phyloP scores from a whole-genome alignment of 2,888 invertebrate species.

The Caenorhabditis becei region DNA sequence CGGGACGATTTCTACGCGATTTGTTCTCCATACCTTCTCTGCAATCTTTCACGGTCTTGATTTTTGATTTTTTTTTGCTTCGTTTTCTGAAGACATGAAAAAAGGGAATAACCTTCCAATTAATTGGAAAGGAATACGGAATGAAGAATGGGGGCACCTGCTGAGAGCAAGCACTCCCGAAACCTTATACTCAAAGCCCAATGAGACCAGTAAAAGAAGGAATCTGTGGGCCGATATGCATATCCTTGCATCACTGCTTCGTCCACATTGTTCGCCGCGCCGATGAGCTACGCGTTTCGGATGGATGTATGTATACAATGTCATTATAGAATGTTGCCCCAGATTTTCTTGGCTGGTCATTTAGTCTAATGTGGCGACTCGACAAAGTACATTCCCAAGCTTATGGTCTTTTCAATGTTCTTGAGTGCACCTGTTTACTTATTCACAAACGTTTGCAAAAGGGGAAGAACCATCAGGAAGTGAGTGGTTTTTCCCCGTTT shows the following conservation, averaged over 20 bases:
- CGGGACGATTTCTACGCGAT: conserved; percentile 29
- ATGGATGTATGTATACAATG: conserved; percentile 50
- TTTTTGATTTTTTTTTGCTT: conserved; percentile 38
- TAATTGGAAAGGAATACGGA: conserved; percentile 53
- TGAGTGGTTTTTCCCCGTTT: conserved; percentile 3
- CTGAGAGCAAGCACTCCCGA: conserved; percentile 23
- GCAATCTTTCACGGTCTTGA: conserved; percentile 23
- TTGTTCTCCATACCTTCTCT: conserved; percentile 36
- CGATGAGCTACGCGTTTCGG: conserved; percentile 19
- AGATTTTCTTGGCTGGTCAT: conserved; percentile 19
- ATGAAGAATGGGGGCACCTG: conserved; percentile 31
- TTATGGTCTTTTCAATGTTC: conserved; percentile 11
- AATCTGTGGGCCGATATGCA: conserved; percentile 41
- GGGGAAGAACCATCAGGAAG: conserved; percentile 23
- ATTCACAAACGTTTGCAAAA: conserved; percentile 29
- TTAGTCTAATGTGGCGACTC: conserved; percentile 20
- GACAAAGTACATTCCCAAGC: conserved; percentile 15
- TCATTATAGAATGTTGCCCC: conserved; percentile 41
- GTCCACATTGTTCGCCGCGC: conserved; percentile 25
- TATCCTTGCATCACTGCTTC: conserved; percentile 10
- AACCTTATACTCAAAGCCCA: conserved; percentile 41
- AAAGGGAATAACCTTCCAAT: conserved; percentile 38
- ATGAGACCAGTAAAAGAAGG: conserved; percentile 13
- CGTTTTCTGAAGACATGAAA: neutral
- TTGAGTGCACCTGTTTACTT: conserved; percentile 21